phyloP scores from a whole-genome alignment of 2,797 vertebrate genomes.

The Discoglossus pictus region DNA sequence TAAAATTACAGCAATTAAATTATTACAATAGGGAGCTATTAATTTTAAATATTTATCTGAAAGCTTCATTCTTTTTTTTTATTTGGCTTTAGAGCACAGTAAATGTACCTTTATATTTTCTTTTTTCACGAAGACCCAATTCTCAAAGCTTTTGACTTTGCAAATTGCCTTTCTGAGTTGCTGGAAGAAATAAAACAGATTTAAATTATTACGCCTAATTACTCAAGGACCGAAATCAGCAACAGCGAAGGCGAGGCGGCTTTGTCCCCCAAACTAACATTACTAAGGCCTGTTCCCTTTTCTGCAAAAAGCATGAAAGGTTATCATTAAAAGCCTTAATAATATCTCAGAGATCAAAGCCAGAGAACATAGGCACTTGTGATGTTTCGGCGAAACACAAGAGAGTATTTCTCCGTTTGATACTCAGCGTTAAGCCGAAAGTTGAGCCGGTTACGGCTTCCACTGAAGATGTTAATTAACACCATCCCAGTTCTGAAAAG shows the following conservation, averaged over 20 bases:
- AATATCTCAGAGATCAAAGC: slow-evolving; percentile 45
- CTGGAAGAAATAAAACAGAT: slow-evolving; percentile 24
- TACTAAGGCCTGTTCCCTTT: slow-evolving; percentile 31
- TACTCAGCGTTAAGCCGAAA: slow-evolving; percentile 53
- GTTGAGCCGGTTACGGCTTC: slow-evolving; percentile 53
- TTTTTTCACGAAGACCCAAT: slow-evolving; percentile 8
- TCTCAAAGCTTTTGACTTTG: slow-evolving; percentile 38
- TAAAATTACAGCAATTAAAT: slow-evolving; percentile 18
- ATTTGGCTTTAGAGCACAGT: background rate
- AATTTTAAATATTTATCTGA: slow-evolving; percentile 10
- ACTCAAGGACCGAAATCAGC: slow-evolving; percentile 34
- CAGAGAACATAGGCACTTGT: slow-evolving; percentile 42
- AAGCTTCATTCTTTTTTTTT: slow-evolving; percentile 1
- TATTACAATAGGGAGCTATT: slow-evolving; percentile 3
- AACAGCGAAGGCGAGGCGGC: slow-evolving; percentile 52
- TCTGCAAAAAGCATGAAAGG: slow-evolving; percentile 46
- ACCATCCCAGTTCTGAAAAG: slow-evolving; percentile 49
- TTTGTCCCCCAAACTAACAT: slow-evolving; percentile 48
- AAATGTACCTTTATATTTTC: background rate
- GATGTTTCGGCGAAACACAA: slow-evolving; percentile 19
- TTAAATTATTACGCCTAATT: slow-evolving; percentile 49
- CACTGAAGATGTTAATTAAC: slow-evolving; percentile 49
- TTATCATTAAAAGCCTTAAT: slow-evolving; percentile 51
- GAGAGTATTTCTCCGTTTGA: slow-evolving; percentile 46
- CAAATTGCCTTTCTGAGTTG: slow-evolving; percentile 29